Conservation (phyloP, 2,888 invertebrate species). For the Hirtodrosophila trivittata region DNA sequence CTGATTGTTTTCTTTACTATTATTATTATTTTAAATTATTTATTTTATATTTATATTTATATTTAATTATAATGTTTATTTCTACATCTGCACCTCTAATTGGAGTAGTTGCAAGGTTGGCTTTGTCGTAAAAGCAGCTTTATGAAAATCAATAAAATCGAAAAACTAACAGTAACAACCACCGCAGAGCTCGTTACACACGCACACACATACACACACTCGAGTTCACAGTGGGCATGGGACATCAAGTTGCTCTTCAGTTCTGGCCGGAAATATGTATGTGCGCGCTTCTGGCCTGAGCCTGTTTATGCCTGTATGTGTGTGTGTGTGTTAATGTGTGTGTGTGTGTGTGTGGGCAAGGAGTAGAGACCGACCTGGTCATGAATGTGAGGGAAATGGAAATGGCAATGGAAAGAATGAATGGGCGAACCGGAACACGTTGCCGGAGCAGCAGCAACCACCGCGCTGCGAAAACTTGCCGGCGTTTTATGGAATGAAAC, state of each 20-base stretch:
- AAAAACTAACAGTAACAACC: slow-evolving; percentile 70
- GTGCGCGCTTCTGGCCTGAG: slow-evolving; percentile 47
- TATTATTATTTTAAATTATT: too few relatives aligned
- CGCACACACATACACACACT: slow-evolving; percentile 8
- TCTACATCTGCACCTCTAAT: slow-evolving; percentile 50
- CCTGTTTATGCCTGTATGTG: slow-evolving; percentile 14
- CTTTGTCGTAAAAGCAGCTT: slow-evolving; percentile 52
- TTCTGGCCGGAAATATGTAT: slow-evolving; percentile 53
- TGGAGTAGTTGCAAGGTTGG: slow-evolving; percentile 41
- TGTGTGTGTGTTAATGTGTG: background rate
- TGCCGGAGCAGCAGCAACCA: slow-evolving; percentile 63
- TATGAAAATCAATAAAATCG: slow-evolving; percentile 77
- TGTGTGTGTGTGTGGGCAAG: slow-evolving; percentile 32
- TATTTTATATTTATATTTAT: too few relatives aligned
- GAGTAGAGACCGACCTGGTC: slow-evolving; percentile 39
- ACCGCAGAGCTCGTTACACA: slow-evolving; percentile 22
- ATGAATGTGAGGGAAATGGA: slow-evolving; percentile 10
- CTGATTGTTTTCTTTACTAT: background rate
- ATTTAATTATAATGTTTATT: slow-evolving; percentile 5
- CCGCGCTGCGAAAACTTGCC: slow-evolving; percentile 52
- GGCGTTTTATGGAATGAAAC: slow-evolving; percentile 65
- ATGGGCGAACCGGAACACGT: slow-evolving; percentile 62
- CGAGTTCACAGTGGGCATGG: slow-evolving; percentile 15
- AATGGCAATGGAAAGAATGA: slow-evolving; percentile 33
- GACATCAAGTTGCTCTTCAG: slow-evolving; percentile 38